phyloP scores from a whole-genome alignment of 2,888 invertebrate genomes.

The Therioaphis trifolii region DNA sequence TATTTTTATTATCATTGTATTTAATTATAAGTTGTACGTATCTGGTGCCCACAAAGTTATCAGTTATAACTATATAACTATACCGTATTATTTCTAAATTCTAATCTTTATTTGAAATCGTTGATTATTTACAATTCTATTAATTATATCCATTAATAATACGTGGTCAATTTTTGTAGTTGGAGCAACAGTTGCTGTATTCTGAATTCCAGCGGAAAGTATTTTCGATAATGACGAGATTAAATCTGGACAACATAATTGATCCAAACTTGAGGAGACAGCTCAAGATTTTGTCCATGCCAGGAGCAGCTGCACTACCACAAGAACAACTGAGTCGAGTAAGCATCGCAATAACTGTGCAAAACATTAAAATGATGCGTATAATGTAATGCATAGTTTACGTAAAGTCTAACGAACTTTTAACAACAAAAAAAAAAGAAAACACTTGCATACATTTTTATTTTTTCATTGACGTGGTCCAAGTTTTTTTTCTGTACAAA shows the following conservation, averaged over 20 bases:
- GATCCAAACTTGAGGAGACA: constrained; percentile 80
- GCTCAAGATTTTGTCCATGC: constrained; percentile 79
- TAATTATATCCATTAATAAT: no score
- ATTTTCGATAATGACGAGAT: constrained; percentile 79
- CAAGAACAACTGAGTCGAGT: constrained; percentile 86
- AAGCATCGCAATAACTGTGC: constrained; percentile 66
- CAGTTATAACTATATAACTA: no score
- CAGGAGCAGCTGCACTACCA: constrained; percentile 85
- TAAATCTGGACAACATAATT: constrained; percentile 76
- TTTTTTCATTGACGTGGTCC: not conserved
- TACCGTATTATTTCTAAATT: no score
- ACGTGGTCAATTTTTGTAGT: constrained; percentile 71
- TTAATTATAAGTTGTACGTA: no score
- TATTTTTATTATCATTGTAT: no score
- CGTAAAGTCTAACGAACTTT: constrained; percentile 6
- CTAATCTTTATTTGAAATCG: no score
- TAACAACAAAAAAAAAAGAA: not conserved
- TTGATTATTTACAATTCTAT: no score
- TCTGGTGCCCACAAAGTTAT: no score
- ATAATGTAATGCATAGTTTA: not conserved
- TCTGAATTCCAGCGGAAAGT: constrained; percentile 85
- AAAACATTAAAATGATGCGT: not conserved
- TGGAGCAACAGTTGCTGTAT: constrained; percentile 83
- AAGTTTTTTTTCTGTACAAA: constrained; percentile 11
- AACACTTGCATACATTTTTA: not conserved